A percentile compares a stretch with the other conserved stretches of the same genome.
phyloP scores from a whole-genome alignment of 2,797 vertebrate species.

The Aeoliscus strigatus region DNA sequence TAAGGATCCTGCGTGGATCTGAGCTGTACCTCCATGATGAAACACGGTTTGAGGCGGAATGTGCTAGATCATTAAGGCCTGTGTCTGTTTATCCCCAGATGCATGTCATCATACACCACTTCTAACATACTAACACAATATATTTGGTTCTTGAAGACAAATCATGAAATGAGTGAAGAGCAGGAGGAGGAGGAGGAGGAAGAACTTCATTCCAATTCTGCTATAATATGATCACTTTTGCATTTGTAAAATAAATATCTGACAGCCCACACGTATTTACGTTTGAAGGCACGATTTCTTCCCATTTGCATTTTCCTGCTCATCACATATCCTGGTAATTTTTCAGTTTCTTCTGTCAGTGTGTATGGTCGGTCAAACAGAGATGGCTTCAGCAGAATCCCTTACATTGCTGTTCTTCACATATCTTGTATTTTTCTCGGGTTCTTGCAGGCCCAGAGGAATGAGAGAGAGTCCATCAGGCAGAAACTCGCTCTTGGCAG shows the following conservation, averaged over 20 bases:
- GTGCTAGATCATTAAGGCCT: not conserved
- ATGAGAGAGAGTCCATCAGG: constrained; percentile 95
- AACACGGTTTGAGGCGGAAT: too few relatives aligned
- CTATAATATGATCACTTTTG: too few relatives aligned
- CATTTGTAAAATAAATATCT: too few relatives aligned
- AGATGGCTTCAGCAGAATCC: constrained; percentile 1
- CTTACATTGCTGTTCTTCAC: constrained; percentile 19
- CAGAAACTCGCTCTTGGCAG: constrained; percentile 97
- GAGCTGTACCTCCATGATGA: too few relatives aligned
- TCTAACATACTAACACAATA: too few relatives aligned
- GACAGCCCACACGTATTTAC: too few relatives aligned
- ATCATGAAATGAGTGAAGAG: too few relatives aligned
- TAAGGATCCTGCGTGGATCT: too few relatives aligned
- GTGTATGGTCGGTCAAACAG: constrained; percentile 7
- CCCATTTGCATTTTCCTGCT: not conserved
- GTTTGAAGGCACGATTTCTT: too few relatives aligned
- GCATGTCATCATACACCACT: not conserved
- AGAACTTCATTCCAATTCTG: too few relatives aligned
- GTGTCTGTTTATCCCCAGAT: not conserved
- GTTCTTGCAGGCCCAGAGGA: constrained; percentile 87
- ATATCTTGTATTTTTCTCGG: constrained; percentile 17
- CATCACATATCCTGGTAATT: not conserved
- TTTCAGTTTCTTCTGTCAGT: not conserved
- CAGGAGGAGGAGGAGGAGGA: too few relatives aligned
- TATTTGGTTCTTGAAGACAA: too few relatives aligned